Base-by-base conservation (phyloP, 2,888 invertebrate genomes). In the Hypena proboscidalis region DNA sequence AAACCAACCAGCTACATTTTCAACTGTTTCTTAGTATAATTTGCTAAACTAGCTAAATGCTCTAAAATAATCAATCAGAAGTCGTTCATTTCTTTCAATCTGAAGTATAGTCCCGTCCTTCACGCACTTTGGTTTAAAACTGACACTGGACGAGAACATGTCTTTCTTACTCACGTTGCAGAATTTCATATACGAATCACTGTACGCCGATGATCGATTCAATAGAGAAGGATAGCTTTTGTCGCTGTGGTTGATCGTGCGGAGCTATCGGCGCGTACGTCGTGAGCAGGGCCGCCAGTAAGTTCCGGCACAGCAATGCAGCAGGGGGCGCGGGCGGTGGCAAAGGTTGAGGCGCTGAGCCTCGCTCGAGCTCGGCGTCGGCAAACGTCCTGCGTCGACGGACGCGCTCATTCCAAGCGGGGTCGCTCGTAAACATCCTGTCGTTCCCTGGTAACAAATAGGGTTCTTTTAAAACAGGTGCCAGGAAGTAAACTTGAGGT, bases 161-260 rank as follows among this genome's bases (percentile, higher is more conserved):
- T n/a, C n/a, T n/a, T n/a, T n/a, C n/a, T n/a, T n/a, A n/a, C n/a
- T n/a, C n/a, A n/a, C n/a, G n/a, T n/a, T n/a, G n/a, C n/a, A n/a
- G n/a, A n/a, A n/a, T n/a, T 40, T 13, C 4, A 7, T 2, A 3
- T 1, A 19, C n/a, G 11, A n/a, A 8, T 43, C 82, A 92, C 64
- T 92, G 90, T 19, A 92, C 89, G n/a, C 94, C 94, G 54, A 94
- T 94, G 49, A 94, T 94, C n/a, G 94, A 93, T 70, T 94, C 94
- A n/a, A 94, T 94, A 6, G 94, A 94, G 74, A 93, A 93, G 0
- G 93, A 92, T 20, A 93, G 75, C 60, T 91, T 92, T 9, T 83
- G 80, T 27, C 78, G 68, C 25, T 71, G 80, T 5, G 80, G 81
- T 21, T 69, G 79, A 9, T 42, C 41, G 11, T 48, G 43, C 1